Base-by-base conservation (phyloP, 2,113 vertebrate genomes). In the Triplophysa tibetana region DNA sequence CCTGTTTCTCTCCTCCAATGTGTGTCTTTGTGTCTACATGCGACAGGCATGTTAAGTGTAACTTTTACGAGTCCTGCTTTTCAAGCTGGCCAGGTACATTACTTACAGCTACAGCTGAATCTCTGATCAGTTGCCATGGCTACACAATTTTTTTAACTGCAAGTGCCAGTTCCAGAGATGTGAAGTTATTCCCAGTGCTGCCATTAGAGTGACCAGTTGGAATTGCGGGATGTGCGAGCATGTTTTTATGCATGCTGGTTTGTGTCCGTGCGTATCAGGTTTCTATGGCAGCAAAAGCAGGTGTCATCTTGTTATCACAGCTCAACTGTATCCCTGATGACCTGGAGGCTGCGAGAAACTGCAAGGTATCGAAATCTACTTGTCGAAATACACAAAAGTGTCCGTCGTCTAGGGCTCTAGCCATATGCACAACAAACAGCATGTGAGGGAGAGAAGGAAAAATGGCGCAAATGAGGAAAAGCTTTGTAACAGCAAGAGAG, bases 111-210 rank as follows among this genome's bases (percentile, higher is more conserved):
- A 69, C 58, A 43, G 21, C 73, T 78, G 79, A 81, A 81, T 87
- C 54, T 79, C 77, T 69, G 56, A 73, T 80, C 75, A 76, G 83
- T 85, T 86, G 83, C 85, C 81, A 87, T 87, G 82, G 83, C 54
- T 85, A 85, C 81, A 78, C 75, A 29, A 64, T 68, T 75, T 64
- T 66, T 64, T 63, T 50, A 2, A 33, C 69, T 60, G n/a, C 2
- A 72, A 83, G 64, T 84, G 29, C 43, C 50, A 24, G 38, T 64
- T 63, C n/a, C 58, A 80, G 66, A 80, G 75, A 80, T 80, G 77
- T 68, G 52, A 70, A 78, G 83, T 69, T 74, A 81, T 80, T 83
- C 84, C 79, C 73, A 58, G 38, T 73, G 63, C 73, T 85, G 79
- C 69, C 79, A 85, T 87, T 86, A 86, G 64, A 70, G 60, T 76